These are phyloP conservation scores for Drosophila siamana DNA, from an alignment of 2,888 invertebrate species.

Conservation along the genomic window DNA sequence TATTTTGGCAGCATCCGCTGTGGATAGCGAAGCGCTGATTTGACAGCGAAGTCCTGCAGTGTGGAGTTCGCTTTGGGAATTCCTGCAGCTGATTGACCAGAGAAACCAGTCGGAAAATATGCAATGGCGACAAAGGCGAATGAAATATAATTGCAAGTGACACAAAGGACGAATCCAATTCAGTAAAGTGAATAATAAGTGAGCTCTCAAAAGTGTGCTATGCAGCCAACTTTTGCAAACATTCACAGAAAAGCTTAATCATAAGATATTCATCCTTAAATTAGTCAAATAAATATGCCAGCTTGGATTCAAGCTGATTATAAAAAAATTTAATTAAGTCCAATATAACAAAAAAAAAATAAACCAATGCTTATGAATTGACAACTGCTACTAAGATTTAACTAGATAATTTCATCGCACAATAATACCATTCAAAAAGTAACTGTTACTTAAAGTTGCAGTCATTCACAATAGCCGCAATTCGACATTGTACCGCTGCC, in stretches of 20 bases:
- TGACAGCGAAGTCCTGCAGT: slow-evolving; percentile 33
- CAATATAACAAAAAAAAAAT: too few species aligned
- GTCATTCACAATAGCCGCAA: slow-evolving; percentile 19
- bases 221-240: neutral
- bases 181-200: neutral
- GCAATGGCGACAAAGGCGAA: neutral
- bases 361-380: too few species aligned
- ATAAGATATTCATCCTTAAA: too few species aligned
- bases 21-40: slow-evolving; percentile 35
- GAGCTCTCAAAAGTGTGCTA: slow-evolving; percentile 10
- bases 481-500: slow-evolving; percentile 13
- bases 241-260: too few species aligned
- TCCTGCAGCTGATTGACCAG: slow-evolving; percentile 23
- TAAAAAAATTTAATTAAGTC: too few species aligned
- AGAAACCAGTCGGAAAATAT: neutral
- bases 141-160: neutral
- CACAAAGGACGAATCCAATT: neutral
- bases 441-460: slow-evolving; percentile 1
- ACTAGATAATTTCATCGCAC: too few species aligned
- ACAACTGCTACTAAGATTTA: too few species aligned
- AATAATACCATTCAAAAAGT: slow-evolving; percentile 9
- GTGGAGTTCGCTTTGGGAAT: slow-evolving; percentile 36
- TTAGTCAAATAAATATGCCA: too few species aligned
- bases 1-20: slow-evolving; percentile 12
- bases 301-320: too few species aligned